Evolutionary conservation across 2,113 vertebrate species (phyloP).

Genomic region (Megaleporinus macrocephalus): DNA sequence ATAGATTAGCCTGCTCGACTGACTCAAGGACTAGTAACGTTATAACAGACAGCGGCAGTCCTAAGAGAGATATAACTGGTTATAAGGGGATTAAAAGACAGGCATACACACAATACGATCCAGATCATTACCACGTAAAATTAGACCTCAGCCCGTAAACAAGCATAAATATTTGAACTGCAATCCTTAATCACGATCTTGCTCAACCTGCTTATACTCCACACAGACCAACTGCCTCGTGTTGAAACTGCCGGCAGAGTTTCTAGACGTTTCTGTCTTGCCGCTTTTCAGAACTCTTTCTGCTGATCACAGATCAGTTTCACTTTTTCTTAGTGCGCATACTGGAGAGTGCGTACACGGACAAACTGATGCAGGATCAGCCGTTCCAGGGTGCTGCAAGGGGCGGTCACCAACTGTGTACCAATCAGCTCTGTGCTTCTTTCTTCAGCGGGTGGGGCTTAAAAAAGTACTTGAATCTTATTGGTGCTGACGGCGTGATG

Average conservation of each 20-base stretch:
- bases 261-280: conserved; percentile 19
- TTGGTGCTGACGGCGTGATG: conserved; percentile 57
- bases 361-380: conserved; percentile 18
- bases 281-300: neutral
- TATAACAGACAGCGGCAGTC: too few species aligned
- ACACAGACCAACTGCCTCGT: neutral
- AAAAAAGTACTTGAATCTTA: neutral
- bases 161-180: too few species aligned
- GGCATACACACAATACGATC: too few species aligned
- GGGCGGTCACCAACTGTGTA: neutral
- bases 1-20: too few species aligned
- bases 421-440: neutral
- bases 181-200: neutral
- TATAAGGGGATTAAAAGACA: too few species aligned
- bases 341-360: neutral
- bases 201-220: neutral
- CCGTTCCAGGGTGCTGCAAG: neutral
- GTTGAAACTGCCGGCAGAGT: neutral
- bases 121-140: too few species aligned
- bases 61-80: too few species aligned
- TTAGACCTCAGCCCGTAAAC: too few species aligned
- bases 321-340: neutral
- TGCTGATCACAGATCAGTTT: conserved; percentile 28
- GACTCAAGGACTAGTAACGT: too few species aligned
- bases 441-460: neutral